phyloP scores from a whole-genome alignment of 2,888 invertebrate genomes.

The Conops quadrifasciatus region DNA sequence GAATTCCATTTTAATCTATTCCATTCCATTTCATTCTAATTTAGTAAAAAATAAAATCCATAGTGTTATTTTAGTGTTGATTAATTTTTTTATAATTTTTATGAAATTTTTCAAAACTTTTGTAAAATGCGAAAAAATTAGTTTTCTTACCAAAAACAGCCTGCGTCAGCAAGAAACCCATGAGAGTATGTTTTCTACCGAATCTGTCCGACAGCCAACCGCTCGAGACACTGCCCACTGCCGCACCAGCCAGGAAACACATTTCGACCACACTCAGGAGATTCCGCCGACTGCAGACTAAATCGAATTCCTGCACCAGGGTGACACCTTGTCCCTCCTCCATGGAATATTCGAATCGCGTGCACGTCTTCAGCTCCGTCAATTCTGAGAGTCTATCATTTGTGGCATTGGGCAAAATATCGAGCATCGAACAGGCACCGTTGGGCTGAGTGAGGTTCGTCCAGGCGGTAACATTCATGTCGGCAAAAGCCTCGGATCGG shows the following conservation, averaged over 20 bases:
- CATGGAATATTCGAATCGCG: slow-evolving; percentile 26
- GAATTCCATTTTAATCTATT: no score
- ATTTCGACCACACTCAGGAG: slow-evolving; percentile 71
- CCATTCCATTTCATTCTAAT: no score
- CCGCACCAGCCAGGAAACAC: slow-evolving; percentile 73
- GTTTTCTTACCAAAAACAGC: slow-evolving; percentile 66
- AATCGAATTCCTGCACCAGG: slow-evolving; percentile 69
- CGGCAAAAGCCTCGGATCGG: slow-evolving; percentile 63
- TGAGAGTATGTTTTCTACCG: slow-evolving; percentile 72
- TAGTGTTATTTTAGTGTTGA: neutral
- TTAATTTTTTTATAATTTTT: neutral
- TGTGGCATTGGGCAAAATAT: slow-evolving; percentile 44
- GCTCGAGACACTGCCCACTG: slow-evolving; percentile 72
- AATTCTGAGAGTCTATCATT: neutral
- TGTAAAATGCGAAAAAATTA: neutral
- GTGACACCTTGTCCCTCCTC: slow-evolving; percentile 63
- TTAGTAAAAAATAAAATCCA: neutral
- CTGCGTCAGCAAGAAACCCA: slow-evolving; percentile 69
- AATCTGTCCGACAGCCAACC: slow-evolving; percentile 73
- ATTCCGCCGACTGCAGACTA: slow-evolving; percentile 69
- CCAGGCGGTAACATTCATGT: slow-evolving; percentile 66
- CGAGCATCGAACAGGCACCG: slow-evolving; percentile 65
- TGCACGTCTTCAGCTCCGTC: slow-evolving; percentile 17
- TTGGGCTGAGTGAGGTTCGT: slow-evolving; percentile 67
- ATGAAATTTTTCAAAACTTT: neutral